These are phyloP conservation scores for Caenorhabditis afra DNA, from an alignment of 2,888 invertebrate species.

Conservation along the genomic window DNA sequence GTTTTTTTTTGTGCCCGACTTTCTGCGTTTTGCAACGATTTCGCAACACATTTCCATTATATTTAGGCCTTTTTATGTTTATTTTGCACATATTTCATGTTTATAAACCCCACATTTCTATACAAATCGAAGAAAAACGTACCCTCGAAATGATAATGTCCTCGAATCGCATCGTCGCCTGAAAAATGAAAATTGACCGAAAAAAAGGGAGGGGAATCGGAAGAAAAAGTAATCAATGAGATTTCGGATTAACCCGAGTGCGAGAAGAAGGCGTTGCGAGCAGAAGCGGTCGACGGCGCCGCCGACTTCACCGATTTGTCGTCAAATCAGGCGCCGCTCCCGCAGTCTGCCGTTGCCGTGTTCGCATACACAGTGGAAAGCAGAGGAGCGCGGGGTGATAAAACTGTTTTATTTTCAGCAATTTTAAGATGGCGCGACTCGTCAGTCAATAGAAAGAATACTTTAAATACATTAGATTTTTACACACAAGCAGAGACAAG, in stretches of 20 bases:
- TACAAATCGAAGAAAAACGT: not conserved
- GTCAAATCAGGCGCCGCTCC: constrained; percentile 17
- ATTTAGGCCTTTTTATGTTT: not conserved
- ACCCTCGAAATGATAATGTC: constrained; percentile 66
- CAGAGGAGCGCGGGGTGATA: not conserved
- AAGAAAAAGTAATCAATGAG: constrained; percentile 30
- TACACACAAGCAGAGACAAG: constrained; percentile 46
- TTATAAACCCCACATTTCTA: too few species aligned
- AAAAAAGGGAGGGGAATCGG: not conserved
- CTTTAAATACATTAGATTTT: constrained; percentile 39
- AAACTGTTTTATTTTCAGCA: constrained; percentile 6
- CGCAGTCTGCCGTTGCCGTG: constrained; percentile 31
- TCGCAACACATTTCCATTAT: not conserved
- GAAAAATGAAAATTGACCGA: not conserved
- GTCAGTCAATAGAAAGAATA: constrained; percentile 15
- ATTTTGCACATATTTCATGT: too few species aligned
- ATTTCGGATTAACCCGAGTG: constrained; percentile 8
- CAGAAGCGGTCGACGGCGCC: too few species aligned
- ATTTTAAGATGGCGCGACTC: constrained; percentile 1
- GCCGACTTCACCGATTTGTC: not conserved
- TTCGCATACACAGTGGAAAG: constrained; percentile 8
- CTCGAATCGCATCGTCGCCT: constrained; percentile 62
- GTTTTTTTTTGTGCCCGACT: constrained; percentile 4
- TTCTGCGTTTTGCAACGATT: not conserved
- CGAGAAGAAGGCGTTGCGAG: not conserved